phyloP scores from a whole-genome alignment of 64 coral and sea anemone species.

The Montipora sp. region DNA sequence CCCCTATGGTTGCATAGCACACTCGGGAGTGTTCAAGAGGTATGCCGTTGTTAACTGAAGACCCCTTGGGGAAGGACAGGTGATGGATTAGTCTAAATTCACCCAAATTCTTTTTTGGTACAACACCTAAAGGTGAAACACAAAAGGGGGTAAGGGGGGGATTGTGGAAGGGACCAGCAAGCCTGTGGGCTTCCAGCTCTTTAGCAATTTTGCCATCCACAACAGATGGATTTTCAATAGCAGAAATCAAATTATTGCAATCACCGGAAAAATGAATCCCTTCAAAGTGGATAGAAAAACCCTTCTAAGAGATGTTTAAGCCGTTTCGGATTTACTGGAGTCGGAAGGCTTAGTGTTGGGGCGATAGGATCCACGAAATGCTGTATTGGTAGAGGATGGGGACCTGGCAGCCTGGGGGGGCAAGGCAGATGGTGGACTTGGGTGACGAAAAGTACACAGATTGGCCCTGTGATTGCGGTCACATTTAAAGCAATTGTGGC shows the following conservation, averaged over 20 bases:
- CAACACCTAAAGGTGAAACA: not conserved
- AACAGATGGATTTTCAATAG: too few species aligned
- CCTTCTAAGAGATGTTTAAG: too few species aligned
- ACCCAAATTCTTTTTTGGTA: not conserved
- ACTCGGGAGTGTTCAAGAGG: not conserved
- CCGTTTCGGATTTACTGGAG: not conserved
- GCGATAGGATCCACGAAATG: not conserved
- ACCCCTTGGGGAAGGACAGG: not conserved
- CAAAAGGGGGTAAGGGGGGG: too few species aligned
- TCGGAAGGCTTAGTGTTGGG: not conserved
- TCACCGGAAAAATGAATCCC: too few species aligned
- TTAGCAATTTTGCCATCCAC: too few species aligned
- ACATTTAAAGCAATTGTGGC: conserved; percentile 1
- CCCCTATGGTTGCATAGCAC: not conserved
- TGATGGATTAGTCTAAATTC: not conserved
- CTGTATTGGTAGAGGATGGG: not conserved
- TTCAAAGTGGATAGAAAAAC: too few species aligned
- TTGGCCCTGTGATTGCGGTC: conserved; percentile 14
- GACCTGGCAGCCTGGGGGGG: not conserved
- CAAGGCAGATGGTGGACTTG: not conserved
- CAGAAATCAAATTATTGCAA: too few species aligned
- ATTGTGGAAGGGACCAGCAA: too few species aligned
- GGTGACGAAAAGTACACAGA: conserved; percentile 2
- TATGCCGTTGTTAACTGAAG: not conserved
- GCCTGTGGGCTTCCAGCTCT: too few species aligned